phyloP scores from a whole-genome alignment of 2,797 vertebrate genomes.

The Myiotriccus ornatus region DNA sequence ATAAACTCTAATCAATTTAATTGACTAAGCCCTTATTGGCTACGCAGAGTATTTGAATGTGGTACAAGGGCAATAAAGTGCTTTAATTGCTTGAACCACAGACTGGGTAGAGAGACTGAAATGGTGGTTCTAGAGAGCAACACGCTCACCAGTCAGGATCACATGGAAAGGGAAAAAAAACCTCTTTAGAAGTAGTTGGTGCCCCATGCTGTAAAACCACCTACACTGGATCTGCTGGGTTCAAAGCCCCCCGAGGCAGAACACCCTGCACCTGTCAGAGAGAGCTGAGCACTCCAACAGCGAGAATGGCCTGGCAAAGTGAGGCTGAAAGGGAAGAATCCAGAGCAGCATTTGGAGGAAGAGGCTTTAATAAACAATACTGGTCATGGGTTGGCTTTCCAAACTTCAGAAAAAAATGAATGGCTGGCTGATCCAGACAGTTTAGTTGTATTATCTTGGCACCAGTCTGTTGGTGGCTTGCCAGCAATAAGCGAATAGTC shows the following conservation, averaged over 20 bases:
- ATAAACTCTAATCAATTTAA: neutral
- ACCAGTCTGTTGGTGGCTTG: neutral
- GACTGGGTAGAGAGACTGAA: neutral
- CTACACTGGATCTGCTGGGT: neutral
- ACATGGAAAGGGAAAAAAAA: rapidly evolving
- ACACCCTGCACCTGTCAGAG: neutral
- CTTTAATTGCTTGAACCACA: neutral
- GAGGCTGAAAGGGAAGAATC: neutral
- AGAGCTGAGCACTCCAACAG: neutral
- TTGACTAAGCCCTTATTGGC: neutral
- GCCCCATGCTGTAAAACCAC: neutral
- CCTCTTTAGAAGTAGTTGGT: rapidly evolving
- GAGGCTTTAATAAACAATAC: neutral
- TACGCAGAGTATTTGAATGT: neutral
- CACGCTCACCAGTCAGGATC: neutral
- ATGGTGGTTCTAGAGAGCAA: neutral
- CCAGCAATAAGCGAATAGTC: neutral
- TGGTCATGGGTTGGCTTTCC: neutral
- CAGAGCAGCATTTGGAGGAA: neutral
- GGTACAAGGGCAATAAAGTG: neutral
- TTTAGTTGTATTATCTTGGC: neutral
- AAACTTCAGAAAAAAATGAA: neutral
- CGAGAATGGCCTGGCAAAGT: neutral
- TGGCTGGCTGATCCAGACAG: neutral
- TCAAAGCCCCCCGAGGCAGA: neutral